Evolutionary conservation across 1,140 invertebrate genomes (phyloP).

Genomic region (Amyelois transitella): DNA sequence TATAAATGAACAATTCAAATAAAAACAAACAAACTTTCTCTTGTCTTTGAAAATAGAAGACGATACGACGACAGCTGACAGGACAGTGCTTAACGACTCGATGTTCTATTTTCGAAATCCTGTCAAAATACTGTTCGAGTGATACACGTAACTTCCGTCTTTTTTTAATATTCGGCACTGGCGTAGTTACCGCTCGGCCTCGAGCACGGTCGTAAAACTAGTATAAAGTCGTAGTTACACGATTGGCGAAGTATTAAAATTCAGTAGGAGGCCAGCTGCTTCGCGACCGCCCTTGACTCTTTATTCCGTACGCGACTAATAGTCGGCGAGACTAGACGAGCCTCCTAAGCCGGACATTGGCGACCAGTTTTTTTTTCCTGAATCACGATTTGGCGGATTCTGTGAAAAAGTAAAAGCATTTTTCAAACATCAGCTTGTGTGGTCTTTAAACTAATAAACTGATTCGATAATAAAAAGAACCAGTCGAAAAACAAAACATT

Average conservation of each 20-base stretch:
- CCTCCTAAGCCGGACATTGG: slow-evolving; percentile 11
- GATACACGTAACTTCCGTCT: slow-evolving; percentile 20
- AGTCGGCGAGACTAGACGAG: slow-evolving; percentile 20
- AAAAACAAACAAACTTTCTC: slow-evolving; percentile 9
- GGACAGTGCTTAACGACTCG: slow-evolving; percentile 18
- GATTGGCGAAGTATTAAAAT: slow-evolving; percentile 46
- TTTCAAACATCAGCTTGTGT: not conserved
- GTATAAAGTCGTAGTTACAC: slow-evolving; percentile 30
- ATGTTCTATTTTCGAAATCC: slow-evolving; percentile 37
- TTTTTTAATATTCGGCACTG: slow-evolving; percentile 15
- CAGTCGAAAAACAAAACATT: no score
- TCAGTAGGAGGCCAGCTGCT: slow-evolving; percentile 52
- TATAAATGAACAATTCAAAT: not conserved
- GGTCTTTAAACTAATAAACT: no score
- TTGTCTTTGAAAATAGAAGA: slow-evolving; percentile 18
- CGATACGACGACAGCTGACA: slow-evolving; percentile 5
- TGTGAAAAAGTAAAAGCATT: slow-evolving; percentile 24
- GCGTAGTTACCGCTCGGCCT: slow-evolving; percentile 36
- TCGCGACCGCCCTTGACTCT: slow-evolving; percentile 57
- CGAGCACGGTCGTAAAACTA: slow-evolving; percentile 46
- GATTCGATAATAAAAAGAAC: no score
- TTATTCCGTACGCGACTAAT: slow-evolving; percentile 9
- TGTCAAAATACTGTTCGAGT: slow-evolving; percentile 27
- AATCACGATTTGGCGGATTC: slow-evolving; percentile 6
- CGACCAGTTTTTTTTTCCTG: not conserved